Evolutionary conservation across 2,113 vertebrate species (phyloP), one percentile per base, ranked within the genome.

Genomic region (Gymnarchus niloticus): DNA sequence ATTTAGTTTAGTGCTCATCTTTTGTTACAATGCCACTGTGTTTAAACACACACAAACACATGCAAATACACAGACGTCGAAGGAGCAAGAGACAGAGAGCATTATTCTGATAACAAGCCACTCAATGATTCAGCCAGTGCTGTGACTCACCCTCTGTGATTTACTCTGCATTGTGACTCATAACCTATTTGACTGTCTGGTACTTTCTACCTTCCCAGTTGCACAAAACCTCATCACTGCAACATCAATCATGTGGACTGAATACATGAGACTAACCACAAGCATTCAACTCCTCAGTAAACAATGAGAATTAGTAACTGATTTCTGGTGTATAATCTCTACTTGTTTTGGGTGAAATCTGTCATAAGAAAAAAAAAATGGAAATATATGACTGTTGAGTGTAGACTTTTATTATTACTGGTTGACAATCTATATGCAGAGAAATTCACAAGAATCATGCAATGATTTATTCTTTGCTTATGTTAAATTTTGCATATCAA

Each of bases 121-220:
- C 48, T 80, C 77, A 81, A 17, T 81, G 80, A 81, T 28, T 52
- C 48, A 33, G 80, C 80, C 80, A 81, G 49, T 81, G 80, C 80
- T 81, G 7, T 77, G 80, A 81, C 80, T 81, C 80, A 81, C 48
- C 80, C 51, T 46, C 49, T 81, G 49, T 81, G 77, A 80, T 49
- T 80, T 80, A 25, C 77, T 80, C 77, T 48, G n/a, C 77, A 80
- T 44, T 51, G 8, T 80, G 77, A 80, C 77, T 80, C 77, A 80
- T 80, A 80, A 80, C 46, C 46, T 49, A 46, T 80, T 80, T 14
- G 80, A 52, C 2, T 81, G 44, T 81, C 48, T 81, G 25, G 41
- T 77, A 48, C 73, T 48, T 48, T 46, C 76, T 78, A 48, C 37
- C 76, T 78, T 37, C 44, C 44, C 76, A 78, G 46, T 73, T 23